Conservation (phyloP, 2,888 invertebrate genomes). For the Sinhomidia bicolor region DNA sequence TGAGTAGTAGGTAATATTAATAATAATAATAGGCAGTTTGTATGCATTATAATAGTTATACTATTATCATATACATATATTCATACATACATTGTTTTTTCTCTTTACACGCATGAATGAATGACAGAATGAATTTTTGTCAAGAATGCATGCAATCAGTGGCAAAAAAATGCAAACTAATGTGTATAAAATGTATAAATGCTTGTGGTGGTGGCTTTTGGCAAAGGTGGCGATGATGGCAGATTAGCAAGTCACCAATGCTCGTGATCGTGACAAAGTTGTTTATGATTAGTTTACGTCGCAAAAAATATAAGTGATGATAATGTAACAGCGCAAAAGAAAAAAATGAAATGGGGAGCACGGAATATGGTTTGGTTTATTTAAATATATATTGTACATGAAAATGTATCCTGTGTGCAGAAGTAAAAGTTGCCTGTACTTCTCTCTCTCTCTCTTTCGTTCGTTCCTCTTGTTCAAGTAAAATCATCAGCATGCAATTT, state of each 20-base stretch:
- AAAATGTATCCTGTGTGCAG: background rate
- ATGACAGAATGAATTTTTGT: conserved; percentile 23
- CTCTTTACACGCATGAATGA: conserved; percentile 45
- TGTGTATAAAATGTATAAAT: background rate
- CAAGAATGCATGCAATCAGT: conserved; percentile 30
- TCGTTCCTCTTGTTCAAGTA: background rate
- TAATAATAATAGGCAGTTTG: too few species aligned
- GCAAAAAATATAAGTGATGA: conserved; percentile 23
- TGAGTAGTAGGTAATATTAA: background rate
- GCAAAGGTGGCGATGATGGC: conserved; percentile 36
- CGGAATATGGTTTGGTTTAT: conserved; percentile 6
- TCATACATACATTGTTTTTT: background rate
- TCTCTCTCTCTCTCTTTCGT: background rate
- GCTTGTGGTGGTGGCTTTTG: background rate
- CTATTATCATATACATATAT: background rate
- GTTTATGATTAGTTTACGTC: conserved; percentile 23
- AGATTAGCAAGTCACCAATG: conserved; percentile 20
- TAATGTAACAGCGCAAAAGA: conserved; percentile 11
- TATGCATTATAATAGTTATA: background rate
- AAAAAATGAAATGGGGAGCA: conserved; percentile 18
- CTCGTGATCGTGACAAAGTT: conserved; percentile 44
- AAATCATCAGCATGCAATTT: conserved; percentile 52
- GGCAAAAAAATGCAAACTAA: conserved; percentile 20
- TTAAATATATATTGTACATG: background rate
- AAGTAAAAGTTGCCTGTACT: background rate